phyloP scores from a whole-genome alignment of 92 coral and sea anemone species.

The Virgularia gustaviana region DNA sequence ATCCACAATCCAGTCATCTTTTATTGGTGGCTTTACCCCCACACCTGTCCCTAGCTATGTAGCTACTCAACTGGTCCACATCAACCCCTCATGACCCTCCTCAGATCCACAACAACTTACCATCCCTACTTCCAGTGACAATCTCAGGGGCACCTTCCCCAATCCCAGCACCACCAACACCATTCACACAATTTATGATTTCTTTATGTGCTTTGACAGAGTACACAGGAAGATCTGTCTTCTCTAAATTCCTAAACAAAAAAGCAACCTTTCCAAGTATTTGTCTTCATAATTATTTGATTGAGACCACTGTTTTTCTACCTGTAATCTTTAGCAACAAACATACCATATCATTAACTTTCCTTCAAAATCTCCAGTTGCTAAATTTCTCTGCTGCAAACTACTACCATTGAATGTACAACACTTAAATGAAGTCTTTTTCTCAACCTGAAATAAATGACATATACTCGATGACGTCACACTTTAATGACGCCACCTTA shows the following conservation, averaged over 20 bases:
- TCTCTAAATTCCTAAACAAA: constrained; percentile 83
- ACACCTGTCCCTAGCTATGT: not conserved
- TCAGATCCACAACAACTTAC: constrained; percentile 40
- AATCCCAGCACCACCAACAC: constrained; percentile 89
- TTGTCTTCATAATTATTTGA: not conserved
- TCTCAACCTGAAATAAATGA: constrained; percentile 68
- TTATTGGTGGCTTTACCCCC: not conserved
- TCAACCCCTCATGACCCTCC: not conserved
- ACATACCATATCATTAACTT: constrained; percentile 96
- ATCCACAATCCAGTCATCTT: not conserved
- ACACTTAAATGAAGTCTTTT: constrained; percentile 82
- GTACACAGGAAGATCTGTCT: constrained; percentile 88
- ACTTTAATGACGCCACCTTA: too few relatives aligned
- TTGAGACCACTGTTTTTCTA: not conserved
- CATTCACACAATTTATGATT: constrained; percentile 88
- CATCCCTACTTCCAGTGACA: constrained; percentile 98
- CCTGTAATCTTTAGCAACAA: not conserved
- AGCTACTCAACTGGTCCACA: not conserved
- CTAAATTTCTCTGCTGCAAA: constrained; percentile 83
- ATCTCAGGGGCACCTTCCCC: constrained; percentile 99
- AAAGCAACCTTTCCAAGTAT: not conserved
- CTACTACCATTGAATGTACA: constrained; percentile 92
- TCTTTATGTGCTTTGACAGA: constrained; percentile 95
- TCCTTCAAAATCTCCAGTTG: constrained; percentile 99
- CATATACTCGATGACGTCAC: not conserved